Conservation (phyloP, 2,888 invertebrate genomes). For the Kryphioiulus occultus region DNA sequence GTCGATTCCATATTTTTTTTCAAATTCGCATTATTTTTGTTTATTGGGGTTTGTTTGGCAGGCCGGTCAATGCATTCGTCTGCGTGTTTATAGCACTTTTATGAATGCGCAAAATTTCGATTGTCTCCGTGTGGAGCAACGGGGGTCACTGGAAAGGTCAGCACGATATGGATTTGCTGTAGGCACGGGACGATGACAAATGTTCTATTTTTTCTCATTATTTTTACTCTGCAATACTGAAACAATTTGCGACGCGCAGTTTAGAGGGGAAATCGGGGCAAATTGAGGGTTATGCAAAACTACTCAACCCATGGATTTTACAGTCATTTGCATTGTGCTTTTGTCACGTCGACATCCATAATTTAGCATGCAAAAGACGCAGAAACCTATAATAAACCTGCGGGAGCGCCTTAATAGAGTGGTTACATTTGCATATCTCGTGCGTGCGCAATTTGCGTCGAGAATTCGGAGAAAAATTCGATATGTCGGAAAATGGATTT, state of each 20-base stretch:
- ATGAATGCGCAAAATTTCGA: too few species aligned
- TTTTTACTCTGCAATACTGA: not conserved
- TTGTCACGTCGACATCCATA: not conserved
- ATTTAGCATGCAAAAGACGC: not conserved
- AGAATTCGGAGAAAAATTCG: not conserved
- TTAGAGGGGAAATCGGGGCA: not conserved
- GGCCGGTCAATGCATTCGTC: too few species aligned
- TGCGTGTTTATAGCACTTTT: too few species aligned
- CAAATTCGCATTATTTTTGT: too few species aligned
- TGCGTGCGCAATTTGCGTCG: not conserved
- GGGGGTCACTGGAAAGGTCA: not conserved
- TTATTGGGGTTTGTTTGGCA: too few species aligned
- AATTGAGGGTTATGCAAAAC: not conserved
- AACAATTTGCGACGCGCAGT: not conserved
- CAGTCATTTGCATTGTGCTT: not conserved
- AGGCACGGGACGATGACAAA: not conserved
- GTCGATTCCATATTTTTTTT: too few species aligned
- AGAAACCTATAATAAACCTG: not conserved
- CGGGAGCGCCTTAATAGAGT: not conserved
- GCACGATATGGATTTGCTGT: not conserved
- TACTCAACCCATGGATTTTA: not conserved
- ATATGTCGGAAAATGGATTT: too few species aligned
- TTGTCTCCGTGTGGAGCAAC: not conserved
- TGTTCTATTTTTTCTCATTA: not conserved
- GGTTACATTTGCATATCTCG: not conserved